Evolutionary conservation across 1,140 invertebrate genomes (phyloP), one percentile per base, ranked within the genome.

Genomic region (Thalassaphorura encarpata): DNA sequence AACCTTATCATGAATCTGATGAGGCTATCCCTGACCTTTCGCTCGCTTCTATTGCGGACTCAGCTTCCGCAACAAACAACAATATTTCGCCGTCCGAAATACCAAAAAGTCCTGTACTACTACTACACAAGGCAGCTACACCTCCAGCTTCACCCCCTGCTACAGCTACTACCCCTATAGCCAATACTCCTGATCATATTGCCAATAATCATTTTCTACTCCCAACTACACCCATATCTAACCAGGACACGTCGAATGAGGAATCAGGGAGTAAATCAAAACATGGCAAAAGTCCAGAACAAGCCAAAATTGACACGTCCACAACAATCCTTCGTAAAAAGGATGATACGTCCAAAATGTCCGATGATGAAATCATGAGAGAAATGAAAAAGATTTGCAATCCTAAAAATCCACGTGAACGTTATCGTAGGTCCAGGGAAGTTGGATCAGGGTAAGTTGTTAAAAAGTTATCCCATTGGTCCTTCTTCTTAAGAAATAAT

Each of bases 351-450:
- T 66, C 68, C 6, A 70, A 71, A 60, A 67, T 87, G 59, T 81
- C 75, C 29, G 90, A 96, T 70, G 83, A 86, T 55, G 85, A 95
- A 73, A 82, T 97, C 16, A 84, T 89, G 71, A 80, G 81, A 33
- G 87, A 90, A 69, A 76, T 98, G 64, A 75, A 79, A 70, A 75
- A 80, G 67, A 83, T 89, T 63, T 89, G 86, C 62, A 84, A 85
- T 66, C 72, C 75, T 2, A 80, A 80, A 39, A 80, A 91, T 72
- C 87, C 87, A 0, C 79, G 84, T 62, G 72, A 80, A 29, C 82
- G 88, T 59, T 96, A 93, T 72, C 80, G 84, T 45, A 78, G 78
- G 66, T 80, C 83, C 59, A 87, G 87, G 67, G 90, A 95, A 72
- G 81, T 96, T 56, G 93, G 93, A 16, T 87, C 84, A 36, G 87